Conservation (phyloP, 1,140 invertebrate species). For the Scaptomyza graminum region DNA sequence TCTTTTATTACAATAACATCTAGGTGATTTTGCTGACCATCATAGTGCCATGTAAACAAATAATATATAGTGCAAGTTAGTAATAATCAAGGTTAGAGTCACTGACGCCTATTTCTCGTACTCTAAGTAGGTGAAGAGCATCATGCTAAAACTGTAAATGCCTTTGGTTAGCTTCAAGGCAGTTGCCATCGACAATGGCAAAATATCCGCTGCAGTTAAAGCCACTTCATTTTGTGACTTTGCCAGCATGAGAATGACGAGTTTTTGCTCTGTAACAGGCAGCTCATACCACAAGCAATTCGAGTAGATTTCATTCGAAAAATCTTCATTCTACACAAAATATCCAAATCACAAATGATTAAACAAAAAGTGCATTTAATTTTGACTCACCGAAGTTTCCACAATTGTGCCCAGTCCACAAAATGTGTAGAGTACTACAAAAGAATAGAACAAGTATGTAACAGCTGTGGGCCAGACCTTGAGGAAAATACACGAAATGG, state of each 20-base stretch:
- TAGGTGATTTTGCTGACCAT: too few species aligned
- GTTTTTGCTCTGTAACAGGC: conserved; percentile 48
- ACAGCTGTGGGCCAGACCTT: conserved; percentile 59
- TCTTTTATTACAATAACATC: background rate
- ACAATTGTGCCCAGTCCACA: conserved; percentile 63
- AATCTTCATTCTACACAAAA: conserved; percentile 47
- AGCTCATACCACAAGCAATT: conserved; percentile 67
- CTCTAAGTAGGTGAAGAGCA: conserved; percentile 60
- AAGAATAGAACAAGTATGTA: conserved; percentile 45
- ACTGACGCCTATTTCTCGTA: too few species aligned
- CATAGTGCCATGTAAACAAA: background rate
- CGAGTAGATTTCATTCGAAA: conserved; percentile 43
- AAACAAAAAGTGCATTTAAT: background rate
- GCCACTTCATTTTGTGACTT: conserved; percentile 57
- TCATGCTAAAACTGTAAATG: conserved; percentile 71
- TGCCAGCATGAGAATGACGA: conserved; percentile 63
- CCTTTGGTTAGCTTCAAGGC: conserved; percentile 64
- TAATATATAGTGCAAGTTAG: background rate
- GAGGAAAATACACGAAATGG: conserved; percentile 62
- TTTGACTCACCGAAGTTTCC: conserved; percentile 43
- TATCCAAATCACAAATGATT: too few species aligned
- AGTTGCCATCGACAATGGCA: conserved; percentile 65
- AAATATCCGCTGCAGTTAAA: conserved; percentile 50
- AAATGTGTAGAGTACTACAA: conserved; percentile 49
- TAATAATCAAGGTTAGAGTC: too few species aligned